Percentiles rank a stretch among this genome's conserved stretches.
Conservation (phyloP, 2,113 vertebrate genomes). For the Heliornis fulica region DNA sequence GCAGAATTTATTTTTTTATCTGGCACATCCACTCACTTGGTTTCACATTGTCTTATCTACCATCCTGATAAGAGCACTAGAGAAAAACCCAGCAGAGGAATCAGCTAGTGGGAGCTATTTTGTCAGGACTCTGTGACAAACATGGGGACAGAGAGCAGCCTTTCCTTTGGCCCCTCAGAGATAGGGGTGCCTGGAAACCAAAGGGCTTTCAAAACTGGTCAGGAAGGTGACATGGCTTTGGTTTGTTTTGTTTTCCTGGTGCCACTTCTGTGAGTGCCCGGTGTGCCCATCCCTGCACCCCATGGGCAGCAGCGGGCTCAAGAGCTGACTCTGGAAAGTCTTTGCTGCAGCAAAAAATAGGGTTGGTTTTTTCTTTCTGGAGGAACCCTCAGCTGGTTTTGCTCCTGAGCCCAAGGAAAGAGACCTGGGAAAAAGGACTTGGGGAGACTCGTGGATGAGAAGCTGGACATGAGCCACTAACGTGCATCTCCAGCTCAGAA, state of each 20-base stretch:
- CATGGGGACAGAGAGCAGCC: neutral
- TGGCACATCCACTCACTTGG: neutral
- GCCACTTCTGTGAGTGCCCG: neutral
- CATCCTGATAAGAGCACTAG: neutral
- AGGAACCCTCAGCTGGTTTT: neutral
- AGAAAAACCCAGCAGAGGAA: neutral
- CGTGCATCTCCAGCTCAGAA: too few species aligned
- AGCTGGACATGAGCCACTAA: too few species aligned
- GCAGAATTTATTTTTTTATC: neutral
- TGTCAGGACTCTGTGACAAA: neutral
- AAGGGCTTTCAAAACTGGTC: neutral
- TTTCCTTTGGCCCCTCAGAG: neutral
- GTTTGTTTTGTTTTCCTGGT: neutral
- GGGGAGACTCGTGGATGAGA: too few species aligned
- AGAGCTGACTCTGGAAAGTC: neutral
- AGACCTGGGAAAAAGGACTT: too few species aligned
- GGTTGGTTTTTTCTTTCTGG: neutral
- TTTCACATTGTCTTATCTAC: neutral
- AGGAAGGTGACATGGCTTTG: neutral
- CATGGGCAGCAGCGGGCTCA: neutral
- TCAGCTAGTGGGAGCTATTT: neutral
- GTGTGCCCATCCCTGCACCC: neutral
- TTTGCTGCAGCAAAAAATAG: neutral
- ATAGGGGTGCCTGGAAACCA: constrained; percentile 6
- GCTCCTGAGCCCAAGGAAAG: neutral